These are phyloP conservation scores for Hippoglossus stenolepis DNA, from an alignment of 2,113 vertebrate species.

Conservation along the genomic window DNA sequence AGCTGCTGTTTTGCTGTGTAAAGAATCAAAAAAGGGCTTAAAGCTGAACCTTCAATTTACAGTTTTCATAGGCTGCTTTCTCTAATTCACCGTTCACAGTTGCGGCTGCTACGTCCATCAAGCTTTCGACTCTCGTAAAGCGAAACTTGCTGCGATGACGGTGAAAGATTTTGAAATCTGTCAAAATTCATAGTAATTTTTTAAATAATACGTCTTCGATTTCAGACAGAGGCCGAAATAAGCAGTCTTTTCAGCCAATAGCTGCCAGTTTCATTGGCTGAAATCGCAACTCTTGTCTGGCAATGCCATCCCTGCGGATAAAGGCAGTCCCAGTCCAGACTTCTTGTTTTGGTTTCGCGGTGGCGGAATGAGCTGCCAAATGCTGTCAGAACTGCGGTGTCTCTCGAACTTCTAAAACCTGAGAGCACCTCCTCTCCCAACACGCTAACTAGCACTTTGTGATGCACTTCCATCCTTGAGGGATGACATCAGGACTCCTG, in stretches of 20 bases:
- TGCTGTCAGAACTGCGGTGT: not conserved
- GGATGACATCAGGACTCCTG: no score
- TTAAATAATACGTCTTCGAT: no score
- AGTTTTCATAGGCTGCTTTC: not conserved
- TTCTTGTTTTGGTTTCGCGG: not conserved
- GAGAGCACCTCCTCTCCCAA: not conserved
- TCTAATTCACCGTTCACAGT: no score
- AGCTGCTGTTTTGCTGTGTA: slow-evolving; percentile 20
- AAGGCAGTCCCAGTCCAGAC: not conserved
- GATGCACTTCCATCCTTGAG: no score
- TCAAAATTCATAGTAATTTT: no score
- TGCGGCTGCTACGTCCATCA: no score
- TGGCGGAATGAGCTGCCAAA: not conserved
- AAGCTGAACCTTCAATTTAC: not conserved
- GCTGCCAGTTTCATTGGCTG: not conserved
- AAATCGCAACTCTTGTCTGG: not conserved
- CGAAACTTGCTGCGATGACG: not conserved
- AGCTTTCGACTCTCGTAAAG: no score
- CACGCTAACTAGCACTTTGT: not conserved
- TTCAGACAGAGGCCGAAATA: not conserved
- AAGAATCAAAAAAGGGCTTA: not conserved
- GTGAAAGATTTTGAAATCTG: not conserved
- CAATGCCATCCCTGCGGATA: not conserved
- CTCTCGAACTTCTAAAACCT: not conserved
- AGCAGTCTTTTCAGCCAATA: no score